Base-by-base conservation (phyloP, 1,140 invertebrate species). In the Drosophila virilis region DNA sequence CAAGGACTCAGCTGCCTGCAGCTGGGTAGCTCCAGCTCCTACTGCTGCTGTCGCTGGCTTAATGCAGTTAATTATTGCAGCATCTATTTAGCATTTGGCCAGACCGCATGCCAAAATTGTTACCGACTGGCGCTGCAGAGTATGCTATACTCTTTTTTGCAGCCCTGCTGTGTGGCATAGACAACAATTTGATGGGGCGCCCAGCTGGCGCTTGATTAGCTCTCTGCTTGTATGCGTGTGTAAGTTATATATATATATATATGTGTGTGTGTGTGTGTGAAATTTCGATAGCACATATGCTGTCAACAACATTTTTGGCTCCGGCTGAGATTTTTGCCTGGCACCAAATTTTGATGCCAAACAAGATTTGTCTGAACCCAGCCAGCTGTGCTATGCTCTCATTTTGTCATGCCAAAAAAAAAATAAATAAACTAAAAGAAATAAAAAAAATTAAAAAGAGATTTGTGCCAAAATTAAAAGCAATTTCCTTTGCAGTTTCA, bases 381-480 rank as follows among this genome's bases (percentile, higher is more conserved):
- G 33, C 33, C 33, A 58, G 52, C 55, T 59, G 62, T 66, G 69
- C 22, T 42, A 32, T 46, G 28, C 28, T 48, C 43, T 43, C 65
- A 54, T 67, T 67, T 67, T 61, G 48, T 45, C 38, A 52, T 69
- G 35, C 48, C 42, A 43, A 48, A 37, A 13, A 64, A 43, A 9
- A 10, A 51, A 17, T n/a, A n/a, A n/a, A 54, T 33, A 40, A 13
- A 17, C 5, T 22, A 38, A 33, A 33, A 62, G 13, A 43, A 48
- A 38, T 64, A 62, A 22, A 76, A 54, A 59, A 85, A 78, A 84
- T 89, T 89, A 89, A 89, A 89, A 89, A 78, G 80, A 80, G 74
- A 89, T 89, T 89, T 84, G 64, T 74, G 84, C 69, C 74, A 75
- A 85, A 84, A 89, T 78, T 89, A 89, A 88, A 89, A 89, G 76